phyloP scores from a whole-genome alignment of 2,113 vertebrate genomes.

The Enhydra lutris region DNA sequence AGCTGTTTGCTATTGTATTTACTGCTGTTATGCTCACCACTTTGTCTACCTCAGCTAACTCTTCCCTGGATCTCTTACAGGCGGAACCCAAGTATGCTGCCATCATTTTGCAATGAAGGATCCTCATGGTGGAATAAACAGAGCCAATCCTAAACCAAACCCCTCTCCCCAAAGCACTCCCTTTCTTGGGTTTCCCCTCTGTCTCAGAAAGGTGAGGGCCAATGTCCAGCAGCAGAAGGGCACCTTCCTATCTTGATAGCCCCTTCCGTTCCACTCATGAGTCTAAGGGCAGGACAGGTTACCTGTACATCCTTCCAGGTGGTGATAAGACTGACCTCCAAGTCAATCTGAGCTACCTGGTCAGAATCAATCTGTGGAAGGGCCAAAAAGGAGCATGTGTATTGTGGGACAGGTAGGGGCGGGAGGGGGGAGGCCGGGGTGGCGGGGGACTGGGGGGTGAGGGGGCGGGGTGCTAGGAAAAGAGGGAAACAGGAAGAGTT shows the following conservation, averaged over 20 bases:
- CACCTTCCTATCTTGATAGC: not conserved
- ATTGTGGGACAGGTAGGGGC: not conserved
- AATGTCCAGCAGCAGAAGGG: not conserved
- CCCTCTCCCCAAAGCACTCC: not conserved
- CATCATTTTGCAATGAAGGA: not conserved
- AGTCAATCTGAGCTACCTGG: conserved; percentile 95
- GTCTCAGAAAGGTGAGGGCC: not conserved
- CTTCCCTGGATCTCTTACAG: not conserved
- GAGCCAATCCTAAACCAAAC: conserved; percentile 6
- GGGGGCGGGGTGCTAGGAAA: not conserved
- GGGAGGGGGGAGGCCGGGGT: rapidly evolving
- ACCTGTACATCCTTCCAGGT: conserved; percentile 99
- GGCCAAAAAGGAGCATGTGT: not conserved
- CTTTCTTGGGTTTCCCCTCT: not conserved
- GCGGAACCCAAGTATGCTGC: not conserved
- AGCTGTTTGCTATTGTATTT: not conserved
- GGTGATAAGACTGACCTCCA: conserved; percentile 97
- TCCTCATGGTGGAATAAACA: not conserved
- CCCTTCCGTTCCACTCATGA: not conserved
- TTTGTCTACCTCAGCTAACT: not conserved
- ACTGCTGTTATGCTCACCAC: not conserved
- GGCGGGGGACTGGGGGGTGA: rapidly evolving
- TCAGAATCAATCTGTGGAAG: conserved; percentile 93
- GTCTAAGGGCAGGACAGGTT: conserved; percentile 23
- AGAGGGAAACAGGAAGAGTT: not conserved